Percentiles rank a stretch among this genome's conserved stretches.
These are phyloP conservation scores for Lomographa bimaculata DNA, from an alignment of 2,888 invertebrate genomes.

Conservation along the genomic window DNA sequence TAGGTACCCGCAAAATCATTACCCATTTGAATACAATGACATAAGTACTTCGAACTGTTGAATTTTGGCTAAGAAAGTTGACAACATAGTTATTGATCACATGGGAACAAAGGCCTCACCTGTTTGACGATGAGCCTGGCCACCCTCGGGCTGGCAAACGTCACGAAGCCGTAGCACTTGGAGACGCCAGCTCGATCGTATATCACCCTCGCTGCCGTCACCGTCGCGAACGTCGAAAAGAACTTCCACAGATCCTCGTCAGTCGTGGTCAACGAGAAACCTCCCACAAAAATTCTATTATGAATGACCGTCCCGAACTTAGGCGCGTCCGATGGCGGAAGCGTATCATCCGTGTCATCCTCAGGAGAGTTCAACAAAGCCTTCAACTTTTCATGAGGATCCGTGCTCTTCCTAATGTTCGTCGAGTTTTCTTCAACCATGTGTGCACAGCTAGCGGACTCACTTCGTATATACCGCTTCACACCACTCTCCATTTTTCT, in stretches of 20 bases:
- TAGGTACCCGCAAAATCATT: neutral
- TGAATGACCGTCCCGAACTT: slow-evolving; percentile 94
- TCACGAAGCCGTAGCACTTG: slow-evolving; percentile 95
- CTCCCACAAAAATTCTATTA: slow-evolving; percentile 98
- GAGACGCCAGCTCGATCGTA: slow-evolving; percentile 97
- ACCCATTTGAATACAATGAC: neutral
- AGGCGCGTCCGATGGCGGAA: slow-evolving; percentile 76
- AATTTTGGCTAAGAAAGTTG: slow-evolving; percentile 2
- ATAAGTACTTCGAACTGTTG: too few species aligned
- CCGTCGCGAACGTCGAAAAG: slow-evolving; percentile 95
- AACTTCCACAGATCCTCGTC: slow-evolving; percentile 96
- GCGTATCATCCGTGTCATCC: slow-evolving; percentile 70
- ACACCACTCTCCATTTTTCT: slow-evolving; percentile 65
- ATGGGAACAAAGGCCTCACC: slow-evolving; percentile 50
- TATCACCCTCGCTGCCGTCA: slow-evolving; percentile 97
- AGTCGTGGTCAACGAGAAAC: slow-evolving; percentile 96
- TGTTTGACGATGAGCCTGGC: slow-evolving; percentile 79
- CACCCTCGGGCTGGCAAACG: slow-evolving; percentile 80
- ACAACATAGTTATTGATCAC: slow-evolving; percentile 13
- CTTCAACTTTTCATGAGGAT: slow-evolving; percentile 76
- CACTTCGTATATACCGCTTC: slow-evolving; percentile 76
- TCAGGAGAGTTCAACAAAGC: slow-evolving; percentile 73
- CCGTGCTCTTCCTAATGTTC: slow-evolving; percentile 65
- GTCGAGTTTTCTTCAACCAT: slow-evolving; percentile 74
- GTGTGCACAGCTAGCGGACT: slow-evolving; percentile 76